phyloP scores from a whole-genome alignment of 2,888 invertebrate species.

The Ophion obscuratus region DNA sequence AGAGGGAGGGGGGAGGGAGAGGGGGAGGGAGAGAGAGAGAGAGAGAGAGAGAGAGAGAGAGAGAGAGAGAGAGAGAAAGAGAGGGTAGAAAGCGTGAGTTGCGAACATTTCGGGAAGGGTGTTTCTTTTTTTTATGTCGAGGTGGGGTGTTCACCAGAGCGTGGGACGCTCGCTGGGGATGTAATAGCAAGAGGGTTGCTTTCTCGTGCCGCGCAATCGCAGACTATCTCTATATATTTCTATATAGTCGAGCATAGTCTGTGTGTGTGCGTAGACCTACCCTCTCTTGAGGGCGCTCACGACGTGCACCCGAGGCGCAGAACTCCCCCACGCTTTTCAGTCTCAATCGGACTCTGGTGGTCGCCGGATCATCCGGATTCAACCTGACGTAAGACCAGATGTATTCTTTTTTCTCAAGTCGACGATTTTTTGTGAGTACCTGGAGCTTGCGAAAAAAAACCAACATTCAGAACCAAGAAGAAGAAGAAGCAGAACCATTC shows the following conservation, averaged over 20 bases:
- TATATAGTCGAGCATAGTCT: slow-evolving; percentile 7
- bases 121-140: slow-evolving; percentile 41
- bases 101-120: slow-evolving; percentile 62
- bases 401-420: slow-evolving; percentile 19
- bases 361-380: slow-evolving; percentile 61
- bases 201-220: slow-evolving; percentile 67
- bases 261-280: slow-evolving; percentile 32
- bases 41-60: slow-evolving; percentile 17
- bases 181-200: slow-evolving; percentile 53
- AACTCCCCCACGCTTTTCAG: slow-evolving; percentile 68
- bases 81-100: slow-evolving; percentile 49
- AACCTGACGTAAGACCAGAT: slow-evolving; percentile 48
- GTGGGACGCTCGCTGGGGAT: slow-evolving; percentile 46
- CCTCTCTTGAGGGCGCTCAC: slow-evolving; percentile 61
- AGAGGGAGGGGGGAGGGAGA: neutral
- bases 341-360: slow-evolving; percentile 70
- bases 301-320: slow-evolving; percentile 49
- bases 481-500: slow-evolving; percentile 10
- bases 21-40: slow-evolving; percentile 17
- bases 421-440: slow-evolving; percentile 2
- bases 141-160: slow-evolving; percentile 61
- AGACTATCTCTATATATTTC: slow-evolving; percentile 13
- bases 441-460: neutral
- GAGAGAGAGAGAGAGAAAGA: slow-evolving; percentile 25
- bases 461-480: slow-evolving; percentile 16